Evolutionary conservation across 2,113 vertebrate genomes (phyloP).

Genomic region (Amblyornis subalaris): DNA sequence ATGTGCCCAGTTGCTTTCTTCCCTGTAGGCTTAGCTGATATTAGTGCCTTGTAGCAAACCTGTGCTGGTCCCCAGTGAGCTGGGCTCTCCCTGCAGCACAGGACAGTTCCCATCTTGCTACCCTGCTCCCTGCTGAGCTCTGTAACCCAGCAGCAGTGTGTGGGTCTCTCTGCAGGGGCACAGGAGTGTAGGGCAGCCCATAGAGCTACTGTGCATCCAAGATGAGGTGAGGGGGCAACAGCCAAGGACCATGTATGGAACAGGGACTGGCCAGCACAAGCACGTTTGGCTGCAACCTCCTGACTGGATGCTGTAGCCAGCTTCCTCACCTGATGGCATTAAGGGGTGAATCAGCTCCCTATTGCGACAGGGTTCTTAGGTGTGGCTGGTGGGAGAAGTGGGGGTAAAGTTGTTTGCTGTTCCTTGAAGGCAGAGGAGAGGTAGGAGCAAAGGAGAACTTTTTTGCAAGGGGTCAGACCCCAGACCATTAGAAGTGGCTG

Average conservation of each 20-base stretch:
- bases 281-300: neutral
- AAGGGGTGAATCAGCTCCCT: neutral
- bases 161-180: neutral
- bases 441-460: neutral
- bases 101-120: neutral
- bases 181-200: neutral
- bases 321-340: neutral
- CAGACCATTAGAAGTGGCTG: neutral
- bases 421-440: neutral
- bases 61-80: neutral
- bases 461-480: neutral
- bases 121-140: neutral
- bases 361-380: neutral
- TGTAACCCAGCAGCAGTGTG: neutral
- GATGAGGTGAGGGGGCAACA: neutral
- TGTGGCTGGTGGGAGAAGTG: neutral
- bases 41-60: conserved; percentile 5
- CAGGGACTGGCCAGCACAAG: neutral
- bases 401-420: neutral
- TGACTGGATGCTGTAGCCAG: neutral
- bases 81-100: neutral
- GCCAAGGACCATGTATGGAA: neutral
- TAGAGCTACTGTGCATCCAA: neutral
- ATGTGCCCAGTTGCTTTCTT: neutral
- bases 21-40: neutral